Evolutionary conservation across 2,113 vertebrate species (phyloP).

Genomic region (Pungitius pungitius): DNA sequence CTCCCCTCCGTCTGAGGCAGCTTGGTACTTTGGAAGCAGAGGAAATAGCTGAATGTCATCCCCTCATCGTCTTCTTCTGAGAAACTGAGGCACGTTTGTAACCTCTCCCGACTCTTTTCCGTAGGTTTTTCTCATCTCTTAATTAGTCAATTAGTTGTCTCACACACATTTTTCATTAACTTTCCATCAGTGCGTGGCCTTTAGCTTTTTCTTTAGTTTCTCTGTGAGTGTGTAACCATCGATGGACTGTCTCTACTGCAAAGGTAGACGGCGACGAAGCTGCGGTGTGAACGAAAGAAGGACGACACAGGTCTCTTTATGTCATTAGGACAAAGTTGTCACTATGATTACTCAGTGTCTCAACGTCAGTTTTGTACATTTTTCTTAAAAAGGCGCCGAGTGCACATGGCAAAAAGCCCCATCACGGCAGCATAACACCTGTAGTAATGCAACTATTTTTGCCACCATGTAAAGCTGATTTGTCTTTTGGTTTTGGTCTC

Average conservation of each 20-base stretch:
- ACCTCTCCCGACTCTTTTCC: not conserved
- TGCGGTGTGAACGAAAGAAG: not conserved
- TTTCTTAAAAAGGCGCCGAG: not conserved
- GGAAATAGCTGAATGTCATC: not conserved
- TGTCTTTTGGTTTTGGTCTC: not conserved
- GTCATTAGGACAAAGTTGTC: not conserved
- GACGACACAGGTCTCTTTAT: not conserved
- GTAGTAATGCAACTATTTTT: not conserved
- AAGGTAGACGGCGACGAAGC: not conserved
- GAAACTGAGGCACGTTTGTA: not conserved
- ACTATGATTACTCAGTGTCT: not conserved
- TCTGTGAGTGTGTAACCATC: not conserved
- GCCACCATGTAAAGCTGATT: not conserved
- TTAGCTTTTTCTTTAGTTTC: not conserved
- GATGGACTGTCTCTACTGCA: not conserved
- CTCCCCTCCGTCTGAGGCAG: constrained; percentile 4
- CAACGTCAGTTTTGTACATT: not conserved
- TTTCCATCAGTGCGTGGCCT: not conserved
- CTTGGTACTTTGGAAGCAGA: not conserved
- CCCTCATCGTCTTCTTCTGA: not conserved
- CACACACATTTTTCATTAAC: not conserved
- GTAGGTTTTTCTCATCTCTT: not conserved
- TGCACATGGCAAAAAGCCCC: not conserved
- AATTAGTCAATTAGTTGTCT: not conserved
- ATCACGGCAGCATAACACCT: not conserved